phyloP scores from a whole-genome alignment of 2,797 vertebrate species.

The Oryzias sinensis region DNA sequence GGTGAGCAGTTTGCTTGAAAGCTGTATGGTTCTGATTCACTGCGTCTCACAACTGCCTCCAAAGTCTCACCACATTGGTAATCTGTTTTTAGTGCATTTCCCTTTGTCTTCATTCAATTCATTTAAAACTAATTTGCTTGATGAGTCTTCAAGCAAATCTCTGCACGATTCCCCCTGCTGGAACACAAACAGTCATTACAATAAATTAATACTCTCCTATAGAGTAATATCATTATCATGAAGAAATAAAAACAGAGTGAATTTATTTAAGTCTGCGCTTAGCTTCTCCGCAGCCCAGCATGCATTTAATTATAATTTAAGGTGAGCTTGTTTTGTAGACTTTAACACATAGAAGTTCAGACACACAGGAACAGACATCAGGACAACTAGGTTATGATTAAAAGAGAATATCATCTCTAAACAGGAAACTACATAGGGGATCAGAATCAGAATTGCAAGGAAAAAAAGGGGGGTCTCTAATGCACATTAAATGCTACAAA shows the following conservation, averaged over 20 bases:
- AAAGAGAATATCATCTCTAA: too few species aligned
- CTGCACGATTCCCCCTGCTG: slow-evolving; percentile 16
- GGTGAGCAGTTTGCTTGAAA: slow-evolving; percentile 55
- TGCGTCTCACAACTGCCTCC: slow-evolving; percentile 32
- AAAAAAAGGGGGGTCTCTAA: too few species aligned
- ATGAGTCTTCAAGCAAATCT: slow-evolving; percentile 36
- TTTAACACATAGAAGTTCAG: too few species aligned
- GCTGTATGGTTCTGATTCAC: slow-evolving; percentile 31
- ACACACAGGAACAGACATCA: too few species aligned
- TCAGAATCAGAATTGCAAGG: too few species aligned
- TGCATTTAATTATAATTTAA: too few species aligned
- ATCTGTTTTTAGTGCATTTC: slow-evolving; percentile 14
- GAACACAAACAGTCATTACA: slow-evolving; percentile 40
- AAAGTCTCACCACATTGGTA: slow-evolving; percentile 35
- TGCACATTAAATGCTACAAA: too few species aligned
- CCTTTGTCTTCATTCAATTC: slow-evolving; percentile 25
- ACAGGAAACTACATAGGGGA: too few species aligned
- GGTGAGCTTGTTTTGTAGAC: too few species aligned
- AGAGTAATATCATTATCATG: slow-evolving; percentile 22
- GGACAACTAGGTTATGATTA: too few species aligned
- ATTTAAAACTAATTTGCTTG: slow-evolving; percentile 44
- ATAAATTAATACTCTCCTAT: slow-evolving; percentile 33
- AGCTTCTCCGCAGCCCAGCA: neutral
- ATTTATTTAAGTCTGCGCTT: slow-evolving; percentile 15
- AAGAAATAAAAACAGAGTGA: slow-evolving; percentile 10